Evolutionary conservation across 2,888 invertebrate species (phyloP).

Genomic region (Norana najaformis): DNA sequence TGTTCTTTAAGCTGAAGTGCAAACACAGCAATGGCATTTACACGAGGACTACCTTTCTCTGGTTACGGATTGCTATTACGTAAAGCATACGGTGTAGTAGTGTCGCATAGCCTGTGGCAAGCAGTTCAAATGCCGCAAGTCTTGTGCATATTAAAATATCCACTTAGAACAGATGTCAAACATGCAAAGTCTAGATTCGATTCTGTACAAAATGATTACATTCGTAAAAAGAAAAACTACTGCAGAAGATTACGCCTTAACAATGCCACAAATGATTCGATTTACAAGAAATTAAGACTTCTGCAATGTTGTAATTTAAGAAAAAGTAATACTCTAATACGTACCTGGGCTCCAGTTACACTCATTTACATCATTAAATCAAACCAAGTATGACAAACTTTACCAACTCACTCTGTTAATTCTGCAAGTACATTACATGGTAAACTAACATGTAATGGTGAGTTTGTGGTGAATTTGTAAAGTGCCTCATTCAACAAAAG

Average conservation of each 20-base stretch:
- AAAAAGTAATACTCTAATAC: background rate
- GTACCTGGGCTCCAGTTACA: background rate
- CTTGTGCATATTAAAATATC: background rate
- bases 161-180: background rate
- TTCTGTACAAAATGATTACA: background rate
- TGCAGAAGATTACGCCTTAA: slow-evolving; percentile 13
- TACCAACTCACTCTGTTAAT: background rate
- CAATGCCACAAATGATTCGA: slow-evolving; percentile 1
- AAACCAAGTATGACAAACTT: background rate
- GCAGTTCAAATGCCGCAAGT: background rate
- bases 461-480: background rate
- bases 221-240: background rate
- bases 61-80: background rate
- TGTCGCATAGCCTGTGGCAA: too few relatives aligned
- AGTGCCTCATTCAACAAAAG: background rate
- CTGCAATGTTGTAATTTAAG: background rate
- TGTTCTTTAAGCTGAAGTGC: background rate
- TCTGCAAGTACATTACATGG: background rate
- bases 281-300: background rate
- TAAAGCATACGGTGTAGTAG: background rate
- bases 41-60: background rate
- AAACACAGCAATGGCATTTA: background rate
- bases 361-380: background rate
- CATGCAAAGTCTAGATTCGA: background rate
- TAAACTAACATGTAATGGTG: background rate